These are phyloP conservation scores for Dusona sp. DNA, from an alignment of 2,888 invertebrate genomes.

Conservation along the genomic window DNA sequence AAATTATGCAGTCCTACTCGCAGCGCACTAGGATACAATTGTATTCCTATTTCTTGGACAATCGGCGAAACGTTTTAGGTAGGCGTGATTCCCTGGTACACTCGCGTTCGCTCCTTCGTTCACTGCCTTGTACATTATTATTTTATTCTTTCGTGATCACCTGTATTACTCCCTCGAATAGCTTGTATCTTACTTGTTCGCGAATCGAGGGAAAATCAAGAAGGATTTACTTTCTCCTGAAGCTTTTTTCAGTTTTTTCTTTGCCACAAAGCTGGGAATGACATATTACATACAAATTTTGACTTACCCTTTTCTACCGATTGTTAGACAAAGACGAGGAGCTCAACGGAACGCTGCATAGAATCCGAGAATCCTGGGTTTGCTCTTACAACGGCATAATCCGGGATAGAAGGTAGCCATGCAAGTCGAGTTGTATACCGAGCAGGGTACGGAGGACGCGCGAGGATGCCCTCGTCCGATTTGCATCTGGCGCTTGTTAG, in stretches of 20 bases:
- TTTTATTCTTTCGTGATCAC: not conserved
- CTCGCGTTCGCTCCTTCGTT: not conserved
- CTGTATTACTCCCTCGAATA: slow-evolving; percentile 13
- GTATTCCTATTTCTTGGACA: slow-evolving; percentile 60
- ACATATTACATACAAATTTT: not conserved
- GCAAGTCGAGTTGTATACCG: not conserved
- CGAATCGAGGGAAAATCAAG: not conserved
- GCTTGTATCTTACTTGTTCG: not conserved
- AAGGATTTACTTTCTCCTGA: slow-evolving; percentile 11
- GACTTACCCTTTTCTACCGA: not conserved
- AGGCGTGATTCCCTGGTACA: slow-evolving; percentile 31
- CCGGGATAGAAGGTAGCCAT: not conserved
- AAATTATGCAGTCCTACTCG: slow-evolving; percentile 50
- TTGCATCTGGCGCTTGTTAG: slow-evolving; percentile 82
- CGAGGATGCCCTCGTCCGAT: slow-evolving; percentile 74
- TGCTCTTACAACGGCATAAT: slow-evolving; percentile 26
- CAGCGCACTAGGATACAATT: slow-evolving; percentile 32
- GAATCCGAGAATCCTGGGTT: slow-evolving; percentile 5
- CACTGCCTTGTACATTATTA: slow-evolving; percentile 16
- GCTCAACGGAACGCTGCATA: not conserved
- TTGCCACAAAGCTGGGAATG: not conserved
- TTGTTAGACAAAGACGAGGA: not conserved
- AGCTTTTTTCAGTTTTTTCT: not conserved
- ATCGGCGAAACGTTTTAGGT: slow-evolving; percentile 48
- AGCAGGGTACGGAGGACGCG: slow-evolving; percentile 13